Evolutionary conservation across 2,888 invertebrate genomes (phyloP), one percentile per base, ranked within the genome.

Genomic region (Catocala nupta): DNA sequence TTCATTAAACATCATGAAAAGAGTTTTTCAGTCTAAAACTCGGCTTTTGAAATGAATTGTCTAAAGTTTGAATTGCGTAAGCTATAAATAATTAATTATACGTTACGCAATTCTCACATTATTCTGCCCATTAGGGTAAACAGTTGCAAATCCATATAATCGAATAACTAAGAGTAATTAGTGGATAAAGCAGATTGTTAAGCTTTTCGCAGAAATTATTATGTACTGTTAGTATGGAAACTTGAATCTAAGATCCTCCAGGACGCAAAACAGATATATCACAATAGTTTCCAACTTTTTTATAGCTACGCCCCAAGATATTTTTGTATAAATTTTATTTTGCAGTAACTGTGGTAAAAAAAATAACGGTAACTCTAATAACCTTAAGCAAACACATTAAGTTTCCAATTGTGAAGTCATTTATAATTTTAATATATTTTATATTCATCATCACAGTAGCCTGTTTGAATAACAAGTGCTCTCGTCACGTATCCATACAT

Each of bases 401-500:
- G 33, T 9, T 33, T 25, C 9, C 16, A 48, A 25, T 8, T 48
- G 25, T 48, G 9, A 44, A 44, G 44, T 44, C n/a, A 16, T 45
- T 54, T 36, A 44, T 47, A 53, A 52, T 25, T 48, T 60, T 71
- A 53, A 63, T 43, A 55, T 25, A 3, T 25, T 25, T 25, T 25
- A 25, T 25, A 25, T 25, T 25, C 25, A 25, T 36, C 36, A 7
- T 39, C 8, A 39, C 36, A 54, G 42, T 12, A 55, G 51, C 66
- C 48, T 74, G 65, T 78, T 71, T 73, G 11, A 49, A 51, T 71
- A 78, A 69, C 71, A 70, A 65, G 45, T 62, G 63, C 55, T 33
- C 54, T 65, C 61, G 62, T 70, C 70, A 67, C 44, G 45, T 59
- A 61, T 61, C 44, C 51, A 60, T 59, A 60, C 60, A 67, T 59